Evolutionary conservation across 2,113 vertebrate species (phyloP).

Genomic region (Eulemur rufifrons): DNA sequence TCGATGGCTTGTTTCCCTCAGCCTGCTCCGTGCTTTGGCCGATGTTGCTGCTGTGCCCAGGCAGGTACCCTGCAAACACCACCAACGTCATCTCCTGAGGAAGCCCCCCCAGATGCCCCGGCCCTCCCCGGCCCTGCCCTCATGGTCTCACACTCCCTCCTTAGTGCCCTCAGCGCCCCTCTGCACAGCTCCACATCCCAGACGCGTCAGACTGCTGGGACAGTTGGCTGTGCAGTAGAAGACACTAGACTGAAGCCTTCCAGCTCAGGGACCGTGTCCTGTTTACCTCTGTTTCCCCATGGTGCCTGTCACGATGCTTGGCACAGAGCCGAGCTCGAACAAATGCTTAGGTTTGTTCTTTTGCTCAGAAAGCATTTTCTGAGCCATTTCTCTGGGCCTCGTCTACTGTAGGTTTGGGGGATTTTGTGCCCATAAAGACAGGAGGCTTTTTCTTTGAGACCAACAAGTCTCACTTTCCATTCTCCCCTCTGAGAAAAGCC

Average conservation of each 20-base stretch:
- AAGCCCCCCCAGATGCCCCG: neutral
- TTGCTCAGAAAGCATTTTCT: neutral
- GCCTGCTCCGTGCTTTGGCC: neutral
- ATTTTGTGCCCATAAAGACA: neutral
- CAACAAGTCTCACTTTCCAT: neutral
- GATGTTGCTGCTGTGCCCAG: neutral
- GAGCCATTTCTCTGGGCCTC: neutral
- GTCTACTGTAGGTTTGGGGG: neutral
- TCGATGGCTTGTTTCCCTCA: neutral
- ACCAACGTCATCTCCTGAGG: neutral
- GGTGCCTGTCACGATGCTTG: neutral
- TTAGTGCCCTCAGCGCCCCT: neutral
- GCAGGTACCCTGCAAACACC: neutral
- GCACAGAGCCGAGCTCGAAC: neutral
- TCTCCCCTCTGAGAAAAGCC: neutral
- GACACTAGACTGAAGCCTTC: neutral
- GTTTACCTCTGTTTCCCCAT: neutral
- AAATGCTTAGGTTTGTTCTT: neutral
- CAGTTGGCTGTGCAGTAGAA: neutral
- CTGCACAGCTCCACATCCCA: neutral
- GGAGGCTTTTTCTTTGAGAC: neutral
- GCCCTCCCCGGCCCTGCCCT: neutral
- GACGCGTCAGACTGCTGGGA: neutral
- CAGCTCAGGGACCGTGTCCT: neutral
- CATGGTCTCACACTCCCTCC: neutral